Base-by-base conservation (phyloP, 2,113 vertebrate species). In the Myocastor coypus region DNA sequence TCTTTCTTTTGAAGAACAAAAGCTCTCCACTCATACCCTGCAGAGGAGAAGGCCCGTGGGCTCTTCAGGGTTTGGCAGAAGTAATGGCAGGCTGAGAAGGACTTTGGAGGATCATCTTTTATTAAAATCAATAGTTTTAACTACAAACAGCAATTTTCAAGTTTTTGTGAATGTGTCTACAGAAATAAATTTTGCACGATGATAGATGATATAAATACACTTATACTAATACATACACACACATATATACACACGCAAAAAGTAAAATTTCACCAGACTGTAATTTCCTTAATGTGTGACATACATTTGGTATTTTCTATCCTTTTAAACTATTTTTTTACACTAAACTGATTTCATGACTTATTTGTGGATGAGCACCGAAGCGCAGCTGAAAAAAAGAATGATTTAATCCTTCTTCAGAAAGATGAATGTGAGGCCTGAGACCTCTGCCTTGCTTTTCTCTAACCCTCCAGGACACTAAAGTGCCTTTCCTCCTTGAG, bases 41-140 rank as follows among this genome's bases (percentile, higher is more conserved):
- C 82, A 71, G 10, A 3, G 0, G 37, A 17, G 26, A 66, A 40
- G 87, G 1, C 57, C 20, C 26, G 19, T 19, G 37, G 42, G 22
- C 59, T 64, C 17, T 40, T 92, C 61, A 69, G 59, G 30, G 50
- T 94, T 96, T 87, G 37, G 34, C 57, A 88, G 85, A 91, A 85
- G 8, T 87, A 87, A 92, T 55, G n/a, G 34, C 34, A 75, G 20
- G 52, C 1, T 80, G 80, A 83, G 14, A 83, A 37, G 20, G 10
- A 80, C 37, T 64, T 89, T 63, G 34, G 55, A 91, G 96, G 77
- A 2, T 26, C 59, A 4, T 91, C n/a, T 95, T 89, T 73, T 32
- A 84, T 94, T 83, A 91, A 89, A 96, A 80, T 32, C 64, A 85
- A 69, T 77, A 94, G 69, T 96, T 90, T 96, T 87, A 52, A 66